Evolutionary conservation across 2,113 vertebrate species (phyloP).

Genomic region (Euleptes europaea): DNA sequence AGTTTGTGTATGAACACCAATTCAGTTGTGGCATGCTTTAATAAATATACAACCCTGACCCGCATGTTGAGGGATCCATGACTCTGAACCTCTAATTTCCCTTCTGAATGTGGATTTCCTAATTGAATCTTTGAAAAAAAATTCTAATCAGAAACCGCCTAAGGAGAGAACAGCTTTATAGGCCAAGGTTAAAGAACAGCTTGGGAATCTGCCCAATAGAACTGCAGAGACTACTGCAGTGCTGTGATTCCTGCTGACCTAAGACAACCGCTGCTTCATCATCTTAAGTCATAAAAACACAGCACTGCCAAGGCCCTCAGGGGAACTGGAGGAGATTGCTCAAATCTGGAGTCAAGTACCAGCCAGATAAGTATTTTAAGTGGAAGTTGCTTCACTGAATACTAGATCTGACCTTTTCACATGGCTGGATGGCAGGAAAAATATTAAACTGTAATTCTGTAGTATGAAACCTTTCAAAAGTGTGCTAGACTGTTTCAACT

Average conservation of each 20-base stretch:
- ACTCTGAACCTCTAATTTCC: slow-evolving; percentile 19
- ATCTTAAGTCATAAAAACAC: neutral
- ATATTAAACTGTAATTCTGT: neutral
- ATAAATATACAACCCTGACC: neutral
- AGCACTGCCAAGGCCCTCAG: neutral
- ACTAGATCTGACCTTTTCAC: neutral
- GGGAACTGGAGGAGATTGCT: neutral
- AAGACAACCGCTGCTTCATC: neutral
- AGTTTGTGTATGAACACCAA: slow-evolving; percentile 5
- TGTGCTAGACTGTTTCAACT: neutral
- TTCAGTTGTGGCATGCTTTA: neutral
- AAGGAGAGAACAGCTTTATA: neutral
- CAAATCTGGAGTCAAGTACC: neutral
- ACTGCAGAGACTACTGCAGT: neutral
- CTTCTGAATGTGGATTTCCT: slow-evolving; percentile 1
- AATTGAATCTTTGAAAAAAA: neutral
- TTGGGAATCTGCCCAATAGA: neutral
- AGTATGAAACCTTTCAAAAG: neutral
- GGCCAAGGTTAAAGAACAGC: slow-evolving; percentile 17
- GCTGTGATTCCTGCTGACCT: neutral
- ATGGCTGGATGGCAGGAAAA: neutral
- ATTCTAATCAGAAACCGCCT: slow-evolving; percentile 20
- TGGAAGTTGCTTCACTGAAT: neutral
- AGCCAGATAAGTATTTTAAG: neutral
- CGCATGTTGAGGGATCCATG: neutral